These are phyloP conservation scores for Palythoa caribaeorum DNA, from an alignment of 92 coral and sea anemone species.

Conservation along the genomic window DNA sequence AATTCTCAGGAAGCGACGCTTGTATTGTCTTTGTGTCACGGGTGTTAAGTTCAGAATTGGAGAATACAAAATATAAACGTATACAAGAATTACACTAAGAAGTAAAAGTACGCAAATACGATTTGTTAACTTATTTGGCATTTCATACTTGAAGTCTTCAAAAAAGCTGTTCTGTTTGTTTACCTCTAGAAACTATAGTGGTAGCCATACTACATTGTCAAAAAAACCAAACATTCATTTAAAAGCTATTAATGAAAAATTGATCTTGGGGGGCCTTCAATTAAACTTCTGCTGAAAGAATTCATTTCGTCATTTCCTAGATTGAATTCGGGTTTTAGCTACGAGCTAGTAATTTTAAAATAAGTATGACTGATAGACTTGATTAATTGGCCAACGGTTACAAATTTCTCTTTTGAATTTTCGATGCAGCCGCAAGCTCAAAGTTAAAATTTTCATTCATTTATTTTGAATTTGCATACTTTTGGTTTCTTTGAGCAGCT, in stretches of 20 bases:
- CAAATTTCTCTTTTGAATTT: too few relatives aligned
- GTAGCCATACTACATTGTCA: neutral
- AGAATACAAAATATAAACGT: neutral
- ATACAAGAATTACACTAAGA: neutral
- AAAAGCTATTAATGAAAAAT: neutral
- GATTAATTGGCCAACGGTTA: too few relatives aligned
- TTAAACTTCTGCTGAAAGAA: neutral
- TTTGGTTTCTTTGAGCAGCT: too few relatives aligned
- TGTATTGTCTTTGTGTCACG: neutral
- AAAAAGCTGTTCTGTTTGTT: neutral
- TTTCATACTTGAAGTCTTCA: neutral
- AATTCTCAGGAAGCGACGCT: too few relatives aligned
- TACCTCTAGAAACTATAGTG: neutral
- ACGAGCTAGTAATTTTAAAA: too few relatives aligned
- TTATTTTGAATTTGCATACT: too few relatives aligned
- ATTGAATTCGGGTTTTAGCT: too few relatives aligned
- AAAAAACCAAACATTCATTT: neutral
- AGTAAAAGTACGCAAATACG: neutral
- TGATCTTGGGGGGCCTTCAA: neutral
- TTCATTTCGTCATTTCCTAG: too few relatives aligned
- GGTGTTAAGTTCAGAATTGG: constrained; percentile 1
- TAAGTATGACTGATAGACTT: too few relatives aligned
- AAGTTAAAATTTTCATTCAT: too few relatives aligned
- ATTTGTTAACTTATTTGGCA: neutral
- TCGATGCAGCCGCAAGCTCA: too few relatives aligned